Conservation (phyloP, 2,888 invertebrate species). For the Amiota minor region DNA sequence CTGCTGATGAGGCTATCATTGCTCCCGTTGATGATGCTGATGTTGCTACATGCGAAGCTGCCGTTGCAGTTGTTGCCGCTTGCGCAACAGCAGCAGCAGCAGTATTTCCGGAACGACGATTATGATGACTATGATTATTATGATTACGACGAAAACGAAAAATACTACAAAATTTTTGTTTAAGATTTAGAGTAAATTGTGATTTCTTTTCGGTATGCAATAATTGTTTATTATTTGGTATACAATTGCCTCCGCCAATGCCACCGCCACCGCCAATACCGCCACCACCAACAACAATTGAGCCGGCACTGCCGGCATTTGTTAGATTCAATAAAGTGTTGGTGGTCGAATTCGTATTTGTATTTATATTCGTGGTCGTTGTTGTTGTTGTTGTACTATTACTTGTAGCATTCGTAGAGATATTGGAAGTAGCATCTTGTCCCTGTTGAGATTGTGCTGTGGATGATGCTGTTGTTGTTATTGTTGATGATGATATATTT, state of each 20-base stretch:
- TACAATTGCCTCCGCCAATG: not conserved
- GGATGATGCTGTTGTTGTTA: not conserved
- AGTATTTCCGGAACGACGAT: constrained; percentile 63
- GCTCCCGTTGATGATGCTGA: constrained; percentile 35
- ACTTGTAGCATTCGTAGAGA: too few relatives aligned
- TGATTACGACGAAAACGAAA: constrained; percentile 80
- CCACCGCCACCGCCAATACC: constrained; percentile 18
- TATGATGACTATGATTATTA: constrained; percentile 31
- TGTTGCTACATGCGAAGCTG: constrained; percentile 31
- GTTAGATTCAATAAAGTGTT: not conserved
- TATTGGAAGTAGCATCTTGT: not conserved
- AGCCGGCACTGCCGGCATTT: constrained; percentile 11
- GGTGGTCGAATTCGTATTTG: not conserved
- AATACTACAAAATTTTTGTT: constrained; percentile 89
- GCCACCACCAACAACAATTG: constrained; percentile 31
- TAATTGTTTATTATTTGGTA: constrained; percentile 59
- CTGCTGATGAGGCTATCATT: constrained; percentile 39
- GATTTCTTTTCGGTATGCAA: constrained; percentile 77
- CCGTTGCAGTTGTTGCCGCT: not conserved
- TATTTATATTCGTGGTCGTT: not conserved
- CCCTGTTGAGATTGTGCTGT: constrained; percentile 29
- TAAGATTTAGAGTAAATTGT: constrained; percentile 83
- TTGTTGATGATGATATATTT: constrained; percentile 28
- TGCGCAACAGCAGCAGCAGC: constrained; percentile 42
- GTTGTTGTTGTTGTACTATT: too few relatives aligned